Evolutionary conservation across 2,888 invertebrate genomes (phyloP).

Genomic region (Latheticus oryzae): DNA sequence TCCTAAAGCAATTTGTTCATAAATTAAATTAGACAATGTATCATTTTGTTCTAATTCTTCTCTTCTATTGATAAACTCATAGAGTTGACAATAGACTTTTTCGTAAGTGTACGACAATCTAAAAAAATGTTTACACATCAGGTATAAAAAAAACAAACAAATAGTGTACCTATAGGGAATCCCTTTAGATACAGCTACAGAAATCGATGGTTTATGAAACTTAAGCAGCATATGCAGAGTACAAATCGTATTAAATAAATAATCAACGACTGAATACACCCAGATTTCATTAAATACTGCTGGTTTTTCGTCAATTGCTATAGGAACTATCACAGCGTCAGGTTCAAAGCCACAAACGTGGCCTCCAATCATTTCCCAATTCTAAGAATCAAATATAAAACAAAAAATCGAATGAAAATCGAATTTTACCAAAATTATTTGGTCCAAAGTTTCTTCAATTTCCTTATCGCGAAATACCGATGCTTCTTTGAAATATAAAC

Average conservation of each 20-base stretch:
- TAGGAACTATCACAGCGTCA: constrained; percentile 54
- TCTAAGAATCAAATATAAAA: constrained; percentile 48
- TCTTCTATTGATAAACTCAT: constrained; percentile 66
- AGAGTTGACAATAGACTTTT: constrained; percentile 77
- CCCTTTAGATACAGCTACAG: constrained; percentile 56
- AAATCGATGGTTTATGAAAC: constrained; percentile 54
- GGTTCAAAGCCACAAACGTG: constrained; percentile 58
- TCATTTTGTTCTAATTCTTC: constrained; percentile 50
- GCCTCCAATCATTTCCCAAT: constrained; percentile 59
- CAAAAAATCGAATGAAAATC: neutral
- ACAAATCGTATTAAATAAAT: constrained; percentile 55
- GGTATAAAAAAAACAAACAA: constrained; percentile 12
- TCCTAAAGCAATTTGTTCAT: constrained; percentile 56
- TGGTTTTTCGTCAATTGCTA: constrained; percentile 56
- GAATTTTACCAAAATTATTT: constrained; percentile 55
- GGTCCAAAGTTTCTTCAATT: constrained; percentile 56
- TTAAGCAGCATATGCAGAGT: constrained; percentile 56
- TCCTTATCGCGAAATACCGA: constrained; percentile 55
- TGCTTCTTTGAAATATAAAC: constrained; percentile 56
- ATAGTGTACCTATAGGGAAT: constrained; percentile 61
- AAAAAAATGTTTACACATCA: neutral
- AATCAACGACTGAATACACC: constrained; percentile 60
- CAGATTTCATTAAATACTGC: constrained; percentile 57
- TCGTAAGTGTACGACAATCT: constrained; percentile 85
- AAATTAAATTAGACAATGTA: constrained; percentile 52